These are phyloP conservation scores for Ptilorrhoa leucosticta DNA, from an alignment of 2,113 vertebrate species.

Conservation along the genomic window DNA sequence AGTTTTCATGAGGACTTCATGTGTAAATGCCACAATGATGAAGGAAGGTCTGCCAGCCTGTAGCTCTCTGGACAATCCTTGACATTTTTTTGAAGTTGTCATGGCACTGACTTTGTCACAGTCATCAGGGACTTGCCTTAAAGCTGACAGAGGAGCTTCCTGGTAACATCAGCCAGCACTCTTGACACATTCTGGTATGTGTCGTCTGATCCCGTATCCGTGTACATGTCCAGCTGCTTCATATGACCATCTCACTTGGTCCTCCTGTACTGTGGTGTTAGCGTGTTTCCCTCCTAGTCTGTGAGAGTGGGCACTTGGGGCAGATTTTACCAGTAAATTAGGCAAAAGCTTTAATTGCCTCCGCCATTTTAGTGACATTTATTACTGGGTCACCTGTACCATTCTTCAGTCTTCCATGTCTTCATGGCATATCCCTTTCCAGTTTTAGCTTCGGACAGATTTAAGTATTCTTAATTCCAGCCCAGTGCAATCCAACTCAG, in stretches of 20 bases:
- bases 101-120: neutral
- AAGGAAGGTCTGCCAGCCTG: neutral
- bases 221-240: fast-evolving
- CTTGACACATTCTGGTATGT: fast-evolving
- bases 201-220: fast-evolving
- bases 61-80: neutral
- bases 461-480: neutral
- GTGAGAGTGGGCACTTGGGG: neutral
- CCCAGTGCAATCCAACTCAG: neutral
- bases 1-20: neutral
- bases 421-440: neutral
- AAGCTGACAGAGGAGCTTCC: neutral
- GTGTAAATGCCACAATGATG: neutral
- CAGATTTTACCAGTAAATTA: neutral
- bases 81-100: neutral
- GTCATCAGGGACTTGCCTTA: neutral
- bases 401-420: neutral
- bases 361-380: neutral
- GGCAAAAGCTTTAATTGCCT: neutral
- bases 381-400: neutral
- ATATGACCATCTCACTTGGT: neutral
- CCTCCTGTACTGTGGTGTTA: neutral
- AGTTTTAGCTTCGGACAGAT: neutral
- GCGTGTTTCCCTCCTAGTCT: neutral
- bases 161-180: neutral